Percentiles rank a stretch among this genome's conserved stretches.
These are phyloP conservation scores for Eulithis testata DNA, from an alignment of 2,888 invertebrate species.

Conservation along the genomic window DNA sequence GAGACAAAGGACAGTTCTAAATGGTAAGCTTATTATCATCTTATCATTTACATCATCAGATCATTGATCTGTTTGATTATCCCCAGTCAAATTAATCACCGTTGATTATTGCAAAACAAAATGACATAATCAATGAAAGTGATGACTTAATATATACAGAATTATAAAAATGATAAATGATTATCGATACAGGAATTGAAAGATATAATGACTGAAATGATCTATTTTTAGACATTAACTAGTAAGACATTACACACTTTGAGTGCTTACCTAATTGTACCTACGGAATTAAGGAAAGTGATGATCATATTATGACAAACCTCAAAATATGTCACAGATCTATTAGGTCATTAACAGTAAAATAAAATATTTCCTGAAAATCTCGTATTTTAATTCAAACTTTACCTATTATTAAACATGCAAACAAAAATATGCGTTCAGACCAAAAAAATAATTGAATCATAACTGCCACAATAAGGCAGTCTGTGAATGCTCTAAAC, in stretches of 20 bases:
- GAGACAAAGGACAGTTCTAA: constrained; percentile 53
- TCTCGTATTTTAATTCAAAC: not conserved
- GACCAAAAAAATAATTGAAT: too few species aligned
- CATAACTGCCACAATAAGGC: not conserved
- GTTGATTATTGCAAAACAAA: constrained; percentile 20
- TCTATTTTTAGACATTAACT: constrained; percentile 35
- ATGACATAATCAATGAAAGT: constrained; percentile 38
- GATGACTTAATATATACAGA: constrained; percentile 41
- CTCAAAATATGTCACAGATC: constrained; percentile 7
- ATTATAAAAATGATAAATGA: constrained; percentile 34
- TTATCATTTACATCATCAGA: constrained; percentile 5
- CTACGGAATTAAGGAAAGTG: constrained; percentile 5
- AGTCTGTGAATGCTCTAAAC: not conserved
- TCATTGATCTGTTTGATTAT: constrained; percentile 15
- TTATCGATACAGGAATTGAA: constrained; percentile 18
- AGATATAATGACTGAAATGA: constrained; percentile 36
- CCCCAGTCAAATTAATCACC: constrained; percentile 27
- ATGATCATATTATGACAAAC: constrained; percentile 1
- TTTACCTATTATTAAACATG: not conserved
- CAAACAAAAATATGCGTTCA: too few species aligned
- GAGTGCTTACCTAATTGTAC: not conserved
- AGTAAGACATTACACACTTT: not conserved
- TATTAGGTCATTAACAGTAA: constrained; percentile 6
- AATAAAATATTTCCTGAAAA: constrained; percentile 5
- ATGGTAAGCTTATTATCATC: constrained; percentile 57